A percentile compares a stretch with the other conserved stretches of the same genome.
These are phyloP conservation scores for Sarcophaga caerulescens DNA, from an alignment of 2,888 invertebrate species.

Conservation along the genomic window DNA sequence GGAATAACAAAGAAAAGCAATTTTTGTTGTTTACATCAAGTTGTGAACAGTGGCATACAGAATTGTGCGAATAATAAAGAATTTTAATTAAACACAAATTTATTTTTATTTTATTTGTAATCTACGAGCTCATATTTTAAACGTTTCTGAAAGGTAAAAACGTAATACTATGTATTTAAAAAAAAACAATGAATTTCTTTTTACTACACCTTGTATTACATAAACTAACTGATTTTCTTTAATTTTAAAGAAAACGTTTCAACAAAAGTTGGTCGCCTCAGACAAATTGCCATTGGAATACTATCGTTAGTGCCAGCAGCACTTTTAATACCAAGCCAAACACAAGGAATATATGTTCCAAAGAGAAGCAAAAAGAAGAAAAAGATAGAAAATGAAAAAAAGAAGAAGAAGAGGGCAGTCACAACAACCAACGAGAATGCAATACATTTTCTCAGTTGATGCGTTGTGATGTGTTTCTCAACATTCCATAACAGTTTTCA, in stretches of 20 bases:
- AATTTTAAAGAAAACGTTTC: background rate
- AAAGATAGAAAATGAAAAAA: background rate
- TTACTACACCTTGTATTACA: no score
- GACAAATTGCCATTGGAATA: background rate
- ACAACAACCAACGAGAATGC: slow-evolving; percentile 50
- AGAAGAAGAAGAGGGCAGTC: background rate
- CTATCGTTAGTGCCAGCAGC: slow-evolving; percentile 30
- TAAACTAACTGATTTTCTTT: no score
- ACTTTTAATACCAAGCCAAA: slow-evolving; percentile 7
- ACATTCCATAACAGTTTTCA: slow-evolving; percentile 42
- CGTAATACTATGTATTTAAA: no score
- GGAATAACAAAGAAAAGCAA: no score
- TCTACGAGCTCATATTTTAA: no score
- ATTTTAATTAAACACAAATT: no score
- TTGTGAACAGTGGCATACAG: no score
- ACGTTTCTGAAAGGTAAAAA: no score
- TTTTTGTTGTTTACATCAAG: no score
- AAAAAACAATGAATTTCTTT: no score
- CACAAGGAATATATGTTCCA: background rate
- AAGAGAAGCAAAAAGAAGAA: slow-evolving; percentile 10
- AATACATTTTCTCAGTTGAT: slow-evolving; percentile 49
- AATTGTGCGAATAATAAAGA: no score
- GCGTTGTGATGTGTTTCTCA: slow-evolving; percentile 56
- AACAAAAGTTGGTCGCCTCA: background rate
- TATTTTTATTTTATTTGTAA: no score